Evolutionary conservation across 2,888 invertebrate genomes (phyloP).

Genomic region (Mellilla xanthometata): DNA sequence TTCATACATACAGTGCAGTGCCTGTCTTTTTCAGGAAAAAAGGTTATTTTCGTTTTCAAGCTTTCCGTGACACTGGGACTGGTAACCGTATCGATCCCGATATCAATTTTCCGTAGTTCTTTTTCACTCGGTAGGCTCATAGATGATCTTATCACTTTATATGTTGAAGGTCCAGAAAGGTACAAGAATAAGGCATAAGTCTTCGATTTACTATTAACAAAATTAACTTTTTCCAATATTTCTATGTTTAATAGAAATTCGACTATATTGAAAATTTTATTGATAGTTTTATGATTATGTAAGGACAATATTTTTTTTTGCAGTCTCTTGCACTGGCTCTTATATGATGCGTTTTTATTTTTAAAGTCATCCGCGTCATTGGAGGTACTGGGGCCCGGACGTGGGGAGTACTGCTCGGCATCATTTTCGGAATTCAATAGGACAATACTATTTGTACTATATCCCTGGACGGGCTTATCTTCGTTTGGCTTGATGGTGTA

Average conservation of each 20-base stretch:
- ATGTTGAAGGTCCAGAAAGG: background rate
- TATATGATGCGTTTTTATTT: too few relatives aligned
- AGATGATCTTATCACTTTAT: background rate
- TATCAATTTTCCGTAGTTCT: background rate
- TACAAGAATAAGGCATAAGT: constrained; percentile 1
- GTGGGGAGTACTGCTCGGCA: too few relatives aligned
- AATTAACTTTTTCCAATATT: too few relatives aligned
- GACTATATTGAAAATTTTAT: too few relatives aligned
- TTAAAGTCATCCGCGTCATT: too few relatives aligned
- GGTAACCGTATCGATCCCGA: background rate
- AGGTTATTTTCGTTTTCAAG: background rate
- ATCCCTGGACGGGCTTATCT: background rate
- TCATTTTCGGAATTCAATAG: too few relatives aligned
- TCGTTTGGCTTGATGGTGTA: background rate
- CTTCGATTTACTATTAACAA: background rate
- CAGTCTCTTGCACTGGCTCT: too few relatives aligned
- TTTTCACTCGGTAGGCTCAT: background rate
- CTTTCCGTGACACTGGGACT: background rate
- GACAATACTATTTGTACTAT: too few relatives aligned
- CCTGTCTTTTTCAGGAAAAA: background rate
- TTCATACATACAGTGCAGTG: constrained; percentile 2
- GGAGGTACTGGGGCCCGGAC: too few relatives aligned
- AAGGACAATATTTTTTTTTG: too few relatives aligned
- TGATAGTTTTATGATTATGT: too few relatives aligned
- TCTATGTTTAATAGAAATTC: too few relatives aligned